A percentile compares a stretch with the other conserved stretches of the same genome.
Evolutionary conservation across 2,797 vertebrate genomes (phyloP).

Genomic region (Pseudopleuronectes americanus): DNA sequence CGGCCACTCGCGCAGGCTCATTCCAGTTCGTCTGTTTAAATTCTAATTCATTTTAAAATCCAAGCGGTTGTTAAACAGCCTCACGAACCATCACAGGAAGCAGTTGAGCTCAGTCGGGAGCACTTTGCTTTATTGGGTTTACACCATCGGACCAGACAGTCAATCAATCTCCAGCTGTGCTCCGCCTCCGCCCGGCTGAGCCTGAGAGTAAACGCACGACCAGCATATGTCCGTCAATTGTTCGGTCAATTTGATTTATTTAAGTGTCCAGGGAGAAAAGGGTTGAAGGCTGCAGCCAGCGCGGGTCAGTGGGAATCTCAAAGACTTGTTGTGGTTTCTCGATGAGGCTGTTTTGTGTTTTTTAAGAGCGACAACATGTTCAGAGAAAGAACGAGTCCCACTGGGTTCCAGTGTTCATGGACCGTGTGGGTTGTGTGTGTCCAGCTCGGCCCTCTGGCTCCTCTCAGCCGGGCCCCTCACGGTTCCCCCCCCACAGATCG

Average conservation of each 20-base stretch:
- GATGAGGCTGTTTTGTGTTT: background rate
- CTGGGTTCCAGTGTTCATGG: constrained; percentile 12
- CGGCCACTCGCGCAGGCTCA: background rate
- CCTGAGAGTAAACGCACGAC: constrained; percentile 39
- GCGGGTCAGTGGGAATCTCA: background rate
- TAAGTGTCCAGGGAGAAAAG: constrained; percentile 9
- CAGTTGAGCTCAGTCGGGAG: constrained; percentile 20
- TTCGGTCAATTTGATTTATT: constrained; percentile 43
- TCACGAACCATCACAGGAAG: background rate
- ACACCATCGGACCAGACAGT: constrained; percentile 17
- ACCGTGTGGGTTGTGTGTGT: constrained; percentile 24
- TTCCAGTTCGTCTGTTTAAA: background rate
- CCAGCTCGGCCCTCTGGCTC: constrained; percentile 43
- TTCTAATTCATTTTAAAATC: too few species aligned
- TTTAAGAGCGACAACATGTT: constrained; percentile 44
- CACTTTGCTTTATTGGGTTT: constrained; percentile 18
- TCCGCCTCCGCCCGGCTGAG: constrained; percentile 46
- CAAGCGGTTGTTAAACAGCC: too few species aligned
- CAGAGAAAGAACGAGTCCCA: constrained; percentile 41
- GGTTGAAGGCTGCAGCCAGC: constrained; percentile 10
- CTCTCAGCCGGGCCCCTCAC: constrained; percentile 24
- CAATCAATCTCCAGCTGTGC: constrained; percentile 26
- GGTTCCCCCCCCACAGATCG: constrained; percentile 37
- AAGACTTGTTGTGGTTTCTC: constrained; percentile 19
- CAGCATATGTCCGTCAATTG: constrained; percentile 45